These are phyloP conservation scores for Paragorgia papillata DNA, from an alignment of 92 coral and sea anemone genomes.

Conservation along the genomic window DNA sequence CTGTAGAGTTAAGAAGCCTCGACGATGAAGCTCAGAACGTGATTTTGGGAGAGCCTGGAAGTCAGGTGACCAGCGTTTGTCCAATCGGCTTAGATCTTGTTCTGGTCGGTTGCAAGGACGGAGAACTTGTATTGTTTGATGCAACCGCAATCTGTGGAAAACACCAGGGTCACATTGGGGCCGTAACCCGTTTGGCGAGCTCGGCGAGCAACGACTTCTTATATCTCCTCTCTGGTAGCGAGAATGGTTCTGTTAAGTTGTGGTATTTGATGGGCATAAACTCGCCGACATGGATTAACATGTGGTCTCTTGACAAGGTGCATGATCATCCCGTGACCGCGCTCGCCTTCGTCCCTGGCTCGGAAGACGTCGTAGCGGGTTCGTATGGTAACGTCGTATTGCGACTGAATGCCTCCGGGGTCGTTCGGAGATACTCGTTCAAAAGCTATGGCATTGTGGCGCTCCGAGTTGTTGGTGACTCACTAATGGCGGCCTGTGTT, in stretches of 20 bases:
- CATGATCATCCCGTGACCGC: slow-evolving; percentile 47
- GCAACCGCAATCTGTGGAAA: not conserved
- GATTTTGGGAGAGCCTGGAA: slow-evolving; percentile 17
- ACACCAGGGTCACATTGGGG: slow-evolving; percentile 21
- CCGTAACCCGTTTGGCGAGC: slow-evolving; percentile 21
- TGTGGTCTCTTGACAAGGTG: slow-evolving; percentile 22
- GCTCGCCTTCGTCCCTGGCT: slow-evolving; percentile 41
- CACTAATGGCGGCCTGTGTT: slow-evolving; percentile 49
- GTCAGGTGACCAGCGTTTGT: slow-evolving; percentile 35
- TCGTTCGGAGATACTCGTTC: slow-evolving; percentile 25
- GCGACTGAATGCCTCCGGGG: slow-evolving; percentile 23
- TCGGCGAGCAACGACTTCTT: slow-evolving; percentile 1
- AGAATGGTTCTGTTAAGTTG: slow-evolving; percentile 29
- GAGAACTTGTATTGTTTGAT: slow-evolving; percentile 38
- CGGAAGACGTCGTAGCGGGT: slow-evolving; percentile 48
- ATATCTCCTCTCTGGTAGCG: slow-evolving; percentile 43
- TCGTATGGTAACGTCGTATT: slow-evolving; percentile 53
- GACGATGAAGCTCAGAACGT: not conserved
- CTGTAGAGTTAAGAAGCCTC: slow-evolving; percentile 31
- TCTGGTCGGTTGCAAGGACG: slow-evolving; percentile 45
- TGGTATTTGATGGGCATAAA: slow-evolving; percentile 27
- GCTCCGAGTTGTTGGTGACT: slow-evolving; percentile 30
- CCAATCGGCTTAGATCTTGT: slow-evolving; percentile 12
- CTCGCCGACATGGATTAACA: not conserved
- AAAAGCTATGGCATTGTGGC: slow-evolving; percentile 55